A percentile compares a stretch with the other conserved stretches of the same genome.
Evolutionary conservation across 2,797 vertebrate genomes (phyloP).

Genomic region (Mycteria americana): DNA sequence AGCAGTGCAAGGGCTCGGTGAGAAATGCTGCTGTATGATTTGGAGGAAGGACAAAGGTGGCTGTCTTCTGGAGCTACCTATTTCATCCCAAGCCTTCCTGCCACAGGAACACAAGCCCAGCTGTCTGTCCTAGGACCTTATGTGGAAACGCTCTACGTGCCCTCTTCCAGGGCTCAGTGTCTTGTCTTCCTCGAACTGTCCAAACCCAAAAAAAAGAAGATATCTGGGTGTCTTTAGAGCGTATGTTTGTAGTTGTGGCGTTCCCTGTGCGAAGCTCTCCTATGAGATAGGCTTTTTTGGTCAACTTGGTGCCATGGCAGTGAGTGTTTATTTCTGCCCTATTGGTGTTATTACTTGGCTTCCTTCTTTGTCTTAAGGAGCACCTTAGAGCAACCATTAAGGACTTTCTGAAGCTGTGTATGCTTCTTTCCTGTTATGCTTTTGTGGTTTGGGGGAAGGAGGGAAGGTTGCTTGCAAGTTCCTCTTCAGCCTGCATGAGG

Average conservation of each 20-base stretch:
- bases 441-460: neutral
- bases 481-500: rapidly evolving
- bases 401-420: rapidly evolving
- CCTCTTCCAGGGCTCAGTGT: neutral
- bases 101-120: neutral
- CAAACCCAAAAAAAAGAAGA: neutral
- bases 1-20: neutral
- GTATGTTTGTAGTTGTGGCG: rapidly evolving
- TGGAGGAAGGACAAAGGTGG: neutral
- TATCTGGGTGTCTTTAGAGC: neutral
- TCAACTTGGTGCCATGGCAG: neutral
- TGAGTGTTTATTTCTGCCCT: neutral
- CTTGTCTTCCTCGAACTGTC: neutral
- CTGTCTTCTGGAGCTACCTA: neutral
- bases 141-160: rapidly evolving
- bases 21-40: neutral
- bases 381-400: neutral
- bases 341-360: neutral
- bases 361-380: neutral
- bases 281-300: neutral
- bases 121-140: neutral
- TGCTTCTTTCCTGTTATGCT: neutral
- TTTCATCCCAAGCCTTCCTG: neutral
- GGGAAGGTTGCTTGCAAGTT: neutral
- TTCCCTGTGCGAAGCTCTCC: neutral